Evolutionary conservation across 2,113 vertebrate species (phyloP).

Genomic region (Petromus typicus): DNA sequence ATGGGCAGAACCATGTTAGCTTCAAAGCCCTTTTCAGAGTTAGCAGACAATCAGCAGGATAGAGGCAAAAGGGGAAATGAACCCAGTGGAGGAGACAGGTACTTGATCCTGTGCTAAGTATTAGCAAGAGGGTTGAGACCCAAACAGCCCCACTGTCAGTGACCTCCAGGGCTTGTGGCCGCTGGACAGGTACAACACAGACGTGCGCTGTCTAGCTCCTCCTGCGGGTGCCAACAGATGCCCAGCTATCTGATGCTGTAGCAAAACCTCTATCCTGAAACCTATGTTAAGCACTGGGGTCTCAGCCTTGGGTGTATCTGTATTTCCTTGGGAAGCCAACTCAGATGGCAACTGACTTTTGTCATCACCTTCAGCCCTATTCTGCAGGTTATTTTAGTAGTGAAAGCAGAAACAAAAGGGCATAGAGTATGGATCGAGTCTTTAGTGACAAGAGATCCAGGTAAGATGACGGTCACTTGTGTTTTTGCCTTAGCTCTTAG

Average conservation of each 20-base stretch:
- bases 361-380: not conserved
- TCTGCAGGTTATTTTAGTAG: not conserved
- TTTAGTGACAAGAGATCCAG: not conserved
- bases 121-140: accelerated
- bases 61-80: not conserved
- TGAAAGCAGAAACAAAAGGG: not conserved
- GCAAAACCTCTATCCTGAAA: not conserved
- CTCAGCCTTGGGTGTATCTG: not conserved
- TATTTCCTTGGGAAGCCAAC: not conserved
- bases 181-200: not conserved
- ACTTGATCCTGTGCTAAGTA: not conserved
- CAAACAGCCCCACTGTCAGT: not conserved
- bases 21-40: constrained; percentile 47
- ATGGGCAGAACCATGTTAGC: not conserved
- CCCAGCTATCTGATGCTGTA: not conserved
- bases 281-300: not conserved
- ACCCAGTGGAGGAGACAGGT: not conserved
- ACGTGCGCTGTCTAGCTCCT: not conserved
- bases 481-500: not conserved
- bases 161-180: not conserved
- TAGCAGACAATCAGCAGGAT: not conserved
- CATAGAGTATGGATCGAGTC: not conserved
- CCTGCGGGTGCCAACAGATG: not conserved
- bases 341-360: not conserved
- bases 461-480: not conserved